These are phyloP conservation scores for Brachylomia viminalis DNA, from an alignment of 2,888 invertebrate genomes.

Conservation along the genomic window DNA sequence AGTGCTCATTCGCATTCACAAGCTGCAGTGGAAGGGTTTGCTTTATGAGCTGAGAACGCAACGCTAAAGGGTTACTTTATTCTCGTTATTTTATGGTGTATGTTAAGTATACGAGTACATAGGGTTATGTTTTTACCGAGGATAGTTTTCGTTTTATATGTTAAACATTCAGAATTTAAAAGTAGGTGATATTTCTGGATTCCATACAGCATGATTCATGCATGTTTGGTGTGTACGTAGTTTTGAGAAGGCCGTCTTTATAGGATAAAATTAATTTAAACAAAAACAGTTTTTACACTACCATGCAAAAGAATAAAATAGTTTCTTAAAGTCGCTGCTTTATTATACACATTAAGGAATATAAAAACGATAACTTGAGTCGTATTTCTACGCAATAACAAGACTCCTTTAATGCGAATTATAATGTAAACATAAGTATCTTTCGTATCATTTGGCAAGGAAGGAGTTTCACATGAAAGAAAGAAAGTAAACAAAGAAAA, in stretches of 20 bases:
- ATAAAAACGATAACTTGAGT: conserved; percentile 1
- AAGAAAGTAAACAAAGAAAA: no score
- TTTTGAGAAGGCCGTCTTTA: background rate
- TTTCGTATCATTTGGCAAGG: conserved; percentile 33
- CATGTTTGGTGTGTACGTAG: background rate
- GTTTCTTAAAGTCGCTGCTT: background rate
- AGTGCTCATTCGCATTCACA: conserved; percentile 60
- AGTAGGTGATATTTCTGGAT: background rate
- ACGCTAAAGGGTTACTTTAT: conserved; percentile 62
- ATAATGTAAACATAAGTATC: conserved; percentile 17
- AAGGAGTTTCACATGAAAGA: conserved; percentile 11
- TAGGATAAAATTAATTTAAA: background rate
- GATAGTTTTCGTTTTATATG: background rate
- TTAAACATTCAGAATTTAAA: conserved; percentile 1
- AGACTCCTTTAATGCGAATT: conserved; percentile 13
- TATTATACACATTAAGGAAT: background rate
- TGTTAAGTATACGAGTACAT: conserved; percentile 14
- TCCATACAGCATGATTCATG: background rate
- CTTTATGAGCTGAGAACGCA: conserved; percentile 70
- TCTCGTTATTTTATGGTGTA: conserved; percentile 55
- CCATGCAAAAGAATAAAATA: background rate
- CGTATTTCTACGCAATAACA: background rate
- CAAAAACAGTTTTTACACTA: no score
- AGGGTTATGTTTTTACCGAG: conserved; percentile 17
- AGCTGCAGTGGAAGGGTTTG: conserved; percentile 59